Conservation (phyloP, 2,113 vertebrate species). For the Orientallactaga bullata region DNA sequence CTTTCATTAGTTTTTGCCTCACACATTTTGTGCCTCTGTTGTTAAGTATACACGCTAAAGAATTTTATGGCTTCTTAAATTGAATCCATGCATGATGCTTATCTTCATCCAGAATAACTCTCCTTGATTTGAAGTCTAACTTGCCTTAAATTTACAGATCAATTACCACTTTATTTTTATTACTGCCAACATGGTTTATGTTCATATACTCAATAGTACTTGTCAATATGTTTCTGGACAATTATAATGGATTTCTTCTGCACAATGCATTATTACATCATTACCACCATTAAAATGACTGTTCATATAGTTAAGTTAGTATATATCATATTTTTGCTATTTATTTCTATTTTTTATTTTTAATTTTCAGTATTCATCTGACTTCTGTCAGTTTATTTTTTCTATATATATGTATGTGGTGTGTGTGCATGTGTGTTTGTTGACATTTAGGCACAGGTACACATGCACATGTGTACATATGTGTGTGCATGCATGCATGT, state of each 20-base stretch:
- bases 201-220: neutral
- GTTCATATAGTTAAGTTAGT: neutral
- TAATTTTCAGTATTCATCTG: neutral
- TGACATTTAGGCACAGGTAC: no score
- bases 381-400: neutral
- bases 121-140: neutral
- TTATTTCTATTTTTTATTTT: neutral
- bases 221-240: neutral
- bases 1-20: no score
- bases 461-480: no score
- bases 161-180: neutral
- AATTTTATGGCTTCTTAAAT: neutral
- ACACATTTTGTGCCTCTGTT: neutral
- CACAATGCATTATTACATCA: neutral
- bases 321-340: neutral
- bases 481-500: no score
- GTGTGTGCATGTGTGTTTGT: no score
- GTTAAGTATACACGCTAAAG: neutral
- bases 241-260: neutral
- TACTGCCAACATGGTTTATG: neutral
- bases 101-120: neutral
- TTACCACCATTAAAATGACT: neutral
- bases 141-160: neutral
- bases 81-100: rapidly evolving
- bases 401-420: no score